These are phyloP conservation scores for Acleris laterana DNA, from an alignment of 2,888 invertebrate genomes.

Conservation along the genomic window DNA sequence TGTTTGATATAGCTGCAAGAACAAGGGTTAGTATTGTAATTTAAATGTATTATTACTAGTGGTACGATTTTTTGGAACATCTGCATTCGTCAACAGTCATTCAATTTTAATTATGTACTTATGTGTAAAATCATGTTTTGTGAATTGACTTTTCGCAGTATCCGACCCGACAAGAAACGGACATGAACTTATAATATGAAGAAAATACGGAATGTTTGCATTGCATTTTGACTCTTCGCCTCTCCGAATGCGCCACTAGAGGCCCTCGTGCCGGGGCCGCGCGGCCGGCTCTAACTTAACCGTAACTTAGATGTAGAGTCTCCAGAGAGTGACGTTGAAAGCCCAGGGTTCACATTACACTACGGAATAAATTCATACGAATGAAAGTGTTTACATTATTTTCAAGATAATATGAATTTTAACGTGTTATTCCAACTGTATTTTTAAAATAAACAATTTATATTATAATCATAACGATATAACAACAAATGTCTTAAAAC, in stretches of 20 bases:
- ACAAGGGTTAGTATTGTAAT: too few species aligned
- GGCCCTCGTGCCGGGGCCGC: conserved; percentile 62
- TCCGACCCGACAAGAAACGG: not conserved
- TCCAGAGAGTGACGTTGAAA: conserved; percentile 56
- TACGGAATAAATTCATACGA: conserved; percentile 53
- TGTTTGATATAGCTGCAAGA: too few species aligned
- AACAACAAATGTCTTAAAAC: too few species aligned
- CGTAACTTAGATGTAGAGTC: conserved; percentile 72
- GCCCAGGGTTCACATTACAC: conserved; percentile 59
- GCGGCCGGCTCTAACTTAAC: conserved; percentile 67
- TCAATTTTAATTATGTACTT: too few species aligned
- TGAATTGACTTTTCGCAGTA: too few species aligned
- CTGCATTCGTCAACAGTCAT: too few species aligned
- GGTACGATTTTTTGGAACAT: too few species aligned
- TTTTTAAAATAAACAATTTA: too few species aligned
- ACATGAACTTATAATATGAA: not conserved
- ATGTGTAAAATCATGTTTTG: too few species aligned
- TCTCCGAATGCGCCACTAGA: conserved; percentile 61
- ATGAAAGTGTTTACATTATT: conserved; percentile 43
- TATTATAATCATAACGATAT: too few species aligned
- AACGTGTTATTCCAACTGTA: too few species aligned
- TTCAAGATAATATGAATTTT: not conserved
- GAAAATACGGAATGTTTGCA: not conserved
- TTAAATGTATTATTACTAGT: too few species aligned
- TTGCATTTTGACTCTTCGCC: conserved; percentile 48